phyloP scores from a whole-genome alignment of 2,113 vertebrate species.

The mouse (Mus musculus) region GRCm39 chrX:164444001-164444500 shows the following conservation, averaged over 20 bases:
- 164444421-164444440: background rate
- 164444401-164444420: conserved; percentile 37
- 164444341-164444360: background rate
- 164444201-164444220: conserved; percentile 7
- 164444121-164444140: conserved; percentile 9
- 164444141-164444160: background rate
- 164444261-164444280: background rate
- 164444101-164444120: background rate
- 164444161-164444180: conserved; percentile 24
- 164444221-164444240: conserved; percentile 23
- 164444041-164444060: conserved; percentile 25
- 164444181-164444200: background rate
- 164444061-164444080: background rate
- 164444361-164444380: background rate
- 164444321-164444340: background rate
- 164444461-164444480: conserved; percentile 37
- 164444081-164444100: background rate
- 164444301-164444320: background rate
- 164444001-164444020: background rate
- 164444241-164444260: background rate
- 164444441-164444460: background rate
- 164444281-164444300: conserved; percentile 10
- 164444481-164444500: background rate
- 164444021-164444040: background rate
- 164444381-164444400: background rate